Evolutionary conservation across 2,113 vertebrate genomes (phyloP), one percentile per base, ranked within the genome.

Genomic region (Nettapus auritus): DNA sequence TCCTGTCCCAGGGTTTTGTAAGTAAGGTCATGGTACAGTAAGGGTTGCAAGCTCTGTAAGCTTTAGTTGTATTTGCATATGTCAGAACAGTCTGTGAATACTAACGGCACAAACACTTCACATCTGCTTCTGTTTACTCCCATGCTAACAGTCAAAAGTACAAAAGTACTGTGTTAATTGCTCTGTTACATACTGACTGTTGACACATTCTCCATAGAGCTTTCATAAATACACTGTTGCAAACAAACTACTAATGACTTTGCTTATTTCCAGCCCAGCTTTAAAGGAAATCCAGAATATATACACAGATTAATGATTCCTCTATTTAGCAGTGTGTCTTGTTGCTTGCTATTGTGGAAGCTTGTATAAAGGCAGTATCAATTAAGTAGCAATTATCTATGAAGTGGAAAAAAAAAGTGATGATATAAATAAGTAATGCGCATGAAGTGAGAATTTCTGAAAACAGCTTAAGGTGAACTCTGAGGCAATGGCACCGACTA

Each of bases 211-310:
- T 98, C 97, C 96, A 92, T 56, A 94, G 97, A 98, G 97, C 96
- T 97, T 98, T 97, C 96, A 96, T 97, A 97, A 98, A 97, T 98
- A 97, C 95, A 97, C 94, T 92, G 96, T 96, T 98, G 96, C 97
- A 98, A 98, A 98, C 97, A 98, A 98, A 98, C 97, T 98, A 98
- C 97, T 98, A 98, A 98, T 97, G 97, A 98, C 96, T 98, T 97
- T 97, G 96, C 97, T 97, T 98, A 97, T 97, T 93, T 97, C 93
- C 86, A 97, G 93, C 90, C 86, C 87, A 82, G 96, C 97, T 98
- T 97, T 97, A 94, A 98, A 98, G 96, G 96, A 98, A 98, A 96
- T 95, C 88, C 96, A 95, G 96, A 97, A 94, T 96, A 96, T 91
- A 95, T 90, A 97, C 62, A 94, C 92, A 96, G 95, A 98, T 97